These are phyloP conservation scores for Thaumetopoea pityocampa DNA, from an alignment of 1,140 invertebrate species.

Conservation along the genomic window DNA sequence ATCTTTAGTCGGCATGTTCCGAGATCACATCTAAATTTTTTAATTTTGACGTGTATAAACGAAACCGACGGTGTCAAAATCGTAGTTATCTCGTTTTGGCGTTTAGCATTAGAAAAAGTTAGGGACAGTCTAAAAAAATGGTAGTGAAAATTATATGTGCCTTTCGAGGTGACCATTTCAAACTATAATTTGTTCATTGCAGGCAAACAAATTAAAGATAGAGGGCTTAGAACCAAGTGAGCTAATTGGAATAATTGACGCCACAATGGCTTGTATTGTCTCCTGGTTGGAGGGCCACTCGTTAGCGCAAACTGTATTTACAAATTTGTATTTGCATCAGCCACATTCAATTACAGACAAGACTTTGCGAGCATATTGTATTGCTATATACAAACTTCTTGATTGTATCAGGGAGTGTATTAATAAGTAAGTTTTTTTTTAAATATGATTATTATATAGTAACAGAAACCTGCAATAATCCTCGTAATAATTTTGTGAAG, in stretches of 20 bases:
- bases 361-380: constrained; percentile 90
- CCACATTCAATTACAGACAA: constrained; percentile 91
- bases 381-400: constrained; percentile 92
- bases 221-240: constrained; percentile 83
- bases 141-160: too few species aligned
- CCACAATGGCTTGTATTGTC: constrained; percentile 93
- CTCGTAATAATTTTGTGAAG: neutral
- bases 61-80: too few species aligned
- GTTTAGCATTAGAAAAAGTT: too few species aligned
- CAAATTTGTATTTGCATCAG: constrained; percentile 96
- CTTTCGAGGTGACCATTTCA: too few species aligned
- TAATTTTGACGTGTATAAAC: too few species aligned
- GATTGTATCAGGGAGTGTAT: constrained; percentile 94
- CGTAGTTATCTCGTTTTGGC: too few species aligned
- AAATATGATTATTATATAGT: constrained; percentile 3
- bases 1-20: too few species aligned
- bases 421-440: constrained; percentile 80
- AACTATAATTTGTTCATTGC: constrained; percentile 31
- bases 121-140: too few species aligned
- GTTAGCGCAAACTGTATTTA: constrained; percentile 97
- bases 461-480: neutral
- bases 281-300: constrained; percentile 97
- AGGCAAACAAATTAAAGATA: constrained; percentile 88
- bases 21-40: too few species aligned
- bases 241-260: constrained; percentile 94